These are phyloP conservation scores for Pseudanteris insignis DNA, from an alignment of 2,888 invertebrate genomes.

Conservation along the genomic window DNA sequence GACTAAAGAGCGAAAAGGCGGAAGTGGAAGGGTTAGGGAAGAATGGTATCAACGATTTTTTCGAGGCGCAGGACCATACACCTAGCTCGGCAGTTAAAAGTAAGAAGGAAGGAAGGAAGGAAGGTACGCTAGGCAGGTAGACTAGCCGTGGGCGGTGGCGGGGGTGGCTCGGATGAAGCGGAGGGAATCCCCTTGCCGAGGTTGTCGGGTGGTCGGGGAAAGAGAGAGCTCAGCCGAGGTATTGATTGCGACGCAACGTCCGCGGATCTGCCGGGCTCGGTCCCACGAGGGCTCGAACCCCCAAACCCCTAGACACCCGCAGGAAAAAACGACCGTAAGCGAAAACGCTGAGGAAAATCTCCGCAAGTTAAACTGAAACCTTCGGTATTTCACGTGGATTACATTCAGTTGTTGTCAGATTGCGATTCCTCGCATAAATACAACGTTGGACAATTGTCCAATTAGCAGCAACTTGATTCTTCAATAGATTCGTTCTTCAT, in stretches of 20 bases:
- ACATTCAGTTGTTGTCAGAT: too few species aligned
- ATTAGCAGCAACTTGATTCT: too few species aligned
- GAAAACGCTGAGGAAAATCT: constrained; percentile 23
- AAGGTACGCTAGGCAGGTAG: constrained; percentile 38
- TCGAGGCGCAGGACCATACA: constrained; percentile 32
- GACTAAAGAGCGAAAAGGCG: constrained; percentile 31
- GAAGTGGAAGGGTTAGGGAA: constrained; percentile 29
- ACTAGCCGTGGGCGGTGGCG: constrained; percentile 33
- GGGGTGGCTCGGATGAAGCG: constrained; percentile 47
- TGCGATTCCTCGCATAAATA: too few species aligned
- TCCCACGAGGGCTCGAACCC: constrained; percentile 38
- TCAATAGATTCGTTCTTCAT: too few species aligned
- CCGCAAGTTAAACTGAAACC: constrained; percentile 14
- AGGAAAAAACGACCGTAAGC: constrained; percentile 27
- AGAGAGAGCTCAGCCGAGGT: constrained; percentile 53
- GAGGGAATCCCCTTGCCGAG: constrained; percentile 50
- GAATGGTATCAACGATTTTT: constrained; percentile 33
- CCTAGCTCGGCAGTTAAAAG: constrained; percentile 25
- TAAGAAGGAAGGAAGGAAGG: constrained; percentile 38
- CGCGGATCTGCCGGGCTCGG: constrained; percentile 49
- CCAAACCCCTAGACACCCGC: constrained; percentile 34
- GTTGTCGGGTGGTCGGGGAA: constrained; percentile 60
- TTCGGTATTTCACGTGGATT: constrained; percentile 13
- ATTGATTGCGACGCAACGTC: constrained; percentile 60
- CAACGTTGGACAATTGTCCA: too few species aligned